Percentiles rank a stretch among this genome's conserved stretches.
phyloP scores from a whole-genome alignment of 2,888 invertebrate genomes.

The Mantis religiosa region DNA sequence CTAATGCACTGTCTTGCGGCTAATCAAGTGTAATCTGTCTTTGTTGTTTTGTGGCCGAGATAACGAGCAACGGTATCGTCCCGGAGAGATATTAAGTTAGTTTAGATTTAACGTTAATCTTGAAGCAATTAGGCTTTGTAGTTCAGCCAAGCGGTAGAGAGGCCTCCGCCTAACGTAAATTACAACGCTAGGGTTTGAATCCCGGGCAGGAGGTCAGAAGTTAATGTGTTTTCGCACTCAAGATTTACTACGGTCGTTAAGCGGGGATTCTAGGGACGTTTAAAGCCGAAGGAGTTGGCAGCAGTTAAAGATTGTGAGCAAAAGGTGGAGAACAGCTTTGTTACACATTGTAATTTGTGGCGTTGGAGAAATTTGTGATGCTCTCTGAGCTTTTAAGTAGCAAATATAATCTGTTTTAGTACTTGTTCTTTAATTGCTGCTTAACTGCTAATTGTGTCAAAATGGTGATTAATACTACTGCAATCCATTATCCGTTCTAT shows the following conservation, averaged over 20 bases:
- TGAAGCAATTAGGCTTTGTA: slow-evolving; percentile 20
- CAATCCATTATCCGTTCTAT: too few species aligned
- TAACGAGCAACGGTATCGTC: neutral
- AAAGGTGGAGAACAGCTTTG: neutral
- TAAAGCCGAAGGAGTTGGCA: neutral
- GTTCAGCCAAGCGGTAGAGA: neutral
- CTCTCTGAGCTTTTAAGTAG: neutral
- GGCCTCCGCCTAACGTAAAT: neutral
- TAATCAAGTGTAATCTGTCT: neutral
- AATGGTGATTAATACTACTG: too few species aligned
- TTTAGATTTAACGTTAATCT: slow-evolving; percentile 22
- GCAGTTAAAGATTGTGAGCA: neutral
- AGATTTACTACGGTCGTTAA: neutral
- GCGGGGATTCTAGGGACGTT: neutral
- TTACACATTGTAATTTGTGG: neutral
- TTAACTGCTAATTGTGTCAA: too few species aligned
- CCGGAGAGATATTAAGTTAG: slow-evolving; percentile 12
- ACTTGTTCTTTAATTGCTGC: too few species aligned
- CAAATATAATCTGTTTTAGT: too few species aligned
- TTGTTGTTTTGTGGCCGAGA: neutral
- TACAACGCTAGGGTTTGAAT: neutral
- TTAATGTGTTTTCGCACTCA: neutral
- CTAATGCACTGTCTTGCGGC: neutral
- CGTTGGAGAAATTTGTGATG: neutral
- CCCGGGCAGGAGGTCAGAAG: neutral